Conservation (phyloP, 2,888 invertebrate genomes). For the Philhelius pedissequus region DNA sequence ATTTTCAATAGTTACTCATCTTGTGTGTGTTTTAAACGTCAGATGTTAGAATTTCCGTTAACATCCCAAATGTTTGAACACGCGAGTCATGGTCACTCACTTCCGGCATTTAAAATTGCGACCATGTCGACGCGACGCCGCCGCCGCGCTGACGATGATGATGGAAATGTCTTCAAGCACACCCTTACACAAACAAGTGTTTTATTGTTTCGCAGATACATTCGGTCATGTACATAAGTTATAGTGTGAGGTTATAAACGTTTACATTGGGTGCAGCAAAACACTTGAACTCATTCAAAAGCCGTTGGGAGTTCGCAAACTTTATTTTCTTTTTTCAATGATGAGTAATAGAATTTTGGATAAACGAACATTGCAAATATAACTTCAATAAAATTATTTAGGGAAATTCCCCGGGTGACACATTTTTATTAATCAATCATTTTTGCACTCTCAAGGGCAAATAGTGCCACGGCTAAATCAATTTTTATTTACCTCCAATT, state of each 20-base stretch:
- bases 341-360: neutral
- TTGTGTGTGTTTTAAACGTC: neutral
- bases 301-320: neutral
- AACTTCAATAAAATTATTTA: neutral
- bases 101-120: neutral
- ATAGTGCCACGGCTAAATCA: too few species aligned
- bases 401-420: neutral
- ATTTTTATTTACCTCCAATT: too few species aligned
- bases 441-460: neutral
- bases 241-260: neutral
- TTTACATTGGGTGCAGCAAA: neutral
- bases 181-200: neutral
- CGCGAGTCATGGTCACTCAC: neutral
- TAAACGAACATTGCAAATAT: neutral
- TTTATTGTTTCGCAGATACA: neutral
- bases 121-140: fast-evolving
- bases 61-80: neutral
- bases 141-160: neutral
- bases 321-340: neutral
- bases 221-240: neutral
- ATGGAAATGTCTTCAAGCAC: neutral
- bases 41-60: neutral
- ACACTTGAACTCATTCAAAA: neutral
- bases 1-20: neutral
- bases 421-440: neutral